These are phyloP conservation scores for Pasiphila rectangulata DNA, from an alignment of 2,888 invertebrate genomes.

Conservation along the genomic window DNA sequence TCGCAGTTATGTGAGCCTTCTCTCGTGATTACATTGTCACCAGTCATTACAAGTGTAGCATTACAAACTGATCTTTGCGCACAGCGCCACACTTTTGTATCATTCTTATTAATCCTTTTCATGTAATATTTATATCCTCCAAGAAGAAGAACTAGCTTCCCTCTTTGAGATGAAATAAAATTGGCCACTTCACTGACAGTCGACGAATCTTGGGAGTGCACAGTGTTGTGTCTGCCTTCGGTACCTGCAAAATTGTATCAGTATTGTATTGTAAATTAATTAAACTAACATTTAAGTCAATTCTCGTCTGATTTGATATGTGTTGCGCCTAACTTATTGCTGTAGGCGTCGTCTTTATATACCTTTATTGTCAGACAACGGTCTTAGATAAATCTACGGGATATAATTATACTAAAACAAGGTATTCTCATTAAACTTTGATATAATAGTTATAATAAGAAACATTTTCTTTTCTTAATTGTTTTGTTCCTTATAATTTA, in stretches of 20 bases:
- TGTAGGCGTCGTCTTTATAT: too few relatives aligned
- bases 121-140: conserved; percentile 1
- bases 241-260: background rate
- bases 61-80: background rate
- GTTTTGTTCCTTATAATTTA: too few relatives aligned
- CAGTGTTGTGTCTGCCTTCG: background rate
- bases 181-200: background rate
- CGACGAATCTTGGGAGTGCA: background rate
- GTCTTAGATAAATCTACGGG: too few relatives aligned
- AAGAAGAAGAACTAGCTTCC: background rate
- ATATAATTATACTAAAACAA: too few relatives aligned
- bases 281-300: too few relatives aligned
- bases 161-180: background rate
- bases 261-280: too few relatives aligned
- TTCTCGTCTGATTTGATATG: too few relatives aligned
- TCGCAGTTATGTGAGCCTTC: background rate
- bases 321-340: too few relatives aligned
- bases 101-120: background rate
- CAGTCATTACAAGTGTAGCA: background rate
- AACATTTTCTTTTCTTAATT: too few relatives aligned
- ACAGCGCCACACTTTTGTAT: background rate
- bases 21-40: background rate
- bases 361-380: too few relatives aligned
- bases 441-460: too few relatives aligned
- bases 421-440: too few relatives aligned